Evolutionary conservation across 2,888 invertebrate genomes (phyloP), one percentile per base, ranked within the genome.

Genomic region (Thumatha senex): DNA sequence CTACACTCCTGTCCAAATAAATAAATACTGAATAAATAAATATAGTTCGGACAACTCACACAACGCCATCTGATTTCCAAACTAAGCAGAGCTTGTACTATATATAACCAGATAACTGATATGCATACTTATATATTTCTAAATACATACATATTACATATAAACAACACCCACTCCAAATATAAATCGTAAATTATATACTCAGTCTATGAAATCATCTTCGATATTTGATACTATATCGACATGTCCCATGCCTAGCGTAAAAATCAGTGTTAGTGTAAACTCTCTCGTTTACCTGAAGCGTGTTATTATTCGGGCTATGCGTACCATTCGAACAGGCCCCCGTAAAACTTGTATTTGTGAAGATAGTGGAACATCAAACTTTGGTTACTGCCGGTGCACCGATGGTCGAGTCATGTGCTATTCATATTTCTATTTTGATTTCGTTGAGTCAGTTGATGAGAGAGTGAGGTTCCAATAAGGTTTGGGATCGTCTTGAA

Each of bases 231-330:
- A 7, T 31, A n/a, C n/a, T n/a, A 13, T 30, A 51, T 51, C 40
- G 51, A 51, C 15, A 24, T 1, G 24, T n/a, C 51, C 29, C 67
- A 61, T 47, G 72, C 51, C 73, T 77, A 74, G 30, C 59, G 12
- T 38, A 67, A 71, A 77, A 77, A 79, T 79, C 74, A 73, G 82
- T 77, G 45, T 73, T 76, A 80, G 66, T 78, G 80, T 85, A 85
- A 83, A 79, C 82, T 70, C 67, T 63, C 62, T 50, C 56, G 74
- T 72, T 75, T 73, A 85, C 79, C 75, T 77, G 76, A 76, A 61
- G 68, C 67, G 64, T 86, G 86, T 87, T 87, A 81, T 86, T 80
- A 82, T 81, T 73, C 71, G 70, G 67, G 74, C 72, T 77, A 64
- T 68, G 64, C 69, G 72, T 58, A 62, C 66, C 44, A 52, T 15